Conservation (phyloP, 2,797 vertebrate species). For the Pipistrellus kuhlii region DNA sequence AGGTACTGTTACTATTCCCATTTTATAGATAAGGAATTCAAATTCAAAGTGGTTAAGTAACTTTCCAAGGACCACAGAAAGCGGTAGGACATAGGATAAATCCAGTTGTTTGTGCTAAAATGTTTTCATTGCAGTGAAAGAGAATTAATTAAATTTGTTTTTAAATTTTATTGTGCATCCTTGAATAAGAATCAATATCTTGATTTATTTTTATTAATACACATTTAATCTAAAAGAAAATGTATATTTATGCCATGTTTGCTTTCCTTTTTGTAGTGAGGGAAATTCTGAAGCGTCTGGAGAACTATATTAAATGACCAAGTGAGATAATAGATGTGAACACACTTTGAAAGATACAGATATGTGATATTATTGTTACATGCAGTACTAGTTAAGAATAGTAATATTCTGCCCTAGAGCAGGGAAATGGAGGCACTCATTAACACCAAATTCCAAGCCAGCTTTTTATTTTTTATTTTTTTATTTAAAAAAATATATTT, state of each 20-base stretch:
- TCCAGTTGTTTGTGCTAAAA: constrained; percentile 47
- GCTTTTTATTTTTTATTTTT: background rate
- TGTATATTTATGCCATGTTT: constrained; percentile 24
- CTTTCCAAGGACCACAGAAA: constrained; percentile 32
- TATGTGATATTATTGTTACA: background rate
- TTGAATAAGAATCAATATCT: constrained; percentile 43
- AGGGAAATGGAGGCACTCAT: constrained; percentile 9
- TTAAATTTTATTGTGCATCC: constrained; percentile 36
- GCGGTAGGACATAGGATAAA: constrained; percentile 16
- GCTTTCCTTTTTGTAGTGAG: constrained; percentile 28
- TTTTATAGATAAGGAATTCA: constrained; percentile 58
- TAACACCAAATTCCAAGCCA: background rate
- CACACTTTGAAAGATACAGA: constrained; percentile 40
- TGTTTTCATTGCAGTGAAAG: constrained; percentile 47
- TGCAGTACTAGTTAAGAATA: constrained; percentile 32
- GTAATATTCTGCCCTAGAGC: constrained; percentile 11
- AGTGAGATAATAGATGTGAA: constrained; percentile 27
- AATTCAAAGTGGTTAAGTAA: constrained; percentile 53
- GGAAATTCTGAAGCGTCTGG: constrained; percentile 41
- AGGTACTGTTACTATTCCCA: background rate
- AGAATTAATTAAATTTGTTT: constrained; percentile 51
- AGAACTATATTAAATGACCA: constrained; percentile 40
- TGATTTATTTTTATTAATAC: constrained; percentile 55
- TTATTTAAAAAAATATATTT: too few relatives aligned
- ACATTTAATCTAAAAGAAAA: constrained; percentile 61